Evolutionary conservation across 2,888 invertebrate genomes (phyloP).

Genomic region (Acleris sparsana): DNA sequence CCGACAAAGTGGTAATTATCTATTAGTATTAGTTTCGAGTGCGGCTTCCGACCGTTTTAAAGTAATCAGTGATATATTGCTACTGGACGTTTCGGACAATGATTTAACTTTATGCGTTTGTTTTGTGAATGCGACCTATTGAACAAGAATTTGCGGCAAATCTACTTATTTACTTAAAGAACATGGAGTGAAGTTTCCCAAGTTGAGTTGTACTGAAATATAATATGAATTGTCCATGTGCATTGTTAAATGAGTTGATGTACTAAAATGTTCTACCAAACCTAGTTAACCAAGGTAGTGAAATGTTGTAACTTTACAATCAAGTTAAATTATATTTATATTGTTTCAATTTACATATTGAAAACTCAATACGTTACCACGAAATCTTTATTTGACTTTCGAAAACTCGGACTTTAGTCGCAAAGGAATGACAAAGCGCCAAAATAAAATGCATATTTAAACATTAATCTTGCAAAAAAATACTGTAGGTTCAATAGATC

Average conservation of each 20-base stretch:
- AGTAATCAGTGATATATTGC: constrained; percentile 66
- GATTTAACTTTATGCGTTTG: constrained; percentile 6
- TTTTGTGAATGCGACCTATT: constrained; percentile 10
- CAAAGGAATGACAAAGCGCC: neutral
- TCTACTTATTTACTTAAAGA: neutral
- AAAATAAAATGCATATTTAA: neutral
- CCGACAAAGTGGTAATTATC: constrained; percentile 78
- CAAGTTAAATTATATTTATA: too few relatives aligned
- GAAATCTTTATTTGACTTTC: too few relatives aligned
- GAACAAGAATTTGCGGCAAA: neutral
- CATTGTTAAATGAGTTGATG: too few relatives aligned
- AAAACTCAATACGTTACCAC: too few relatives aligned
- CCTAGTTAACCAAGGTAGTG: too few relatives aligned
- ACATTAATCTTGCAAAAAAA: neutral
- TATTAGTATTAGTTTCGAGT: constrained; percentile 67
- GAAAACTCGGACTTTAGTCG: too few relatives aligned
- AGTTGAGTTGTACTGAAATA: too few relatives aligned
- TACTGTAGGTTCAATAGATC: neutral
- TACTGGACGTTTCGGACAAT: constrained; percentile 31
- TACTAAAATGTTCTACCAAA: too few relatives aligned
- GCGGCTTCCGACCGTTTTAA: constrained; percentile 76
- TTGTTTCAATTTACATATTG: too few relatives aligned
- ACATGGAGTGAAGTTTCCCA: too few relatives aligned
- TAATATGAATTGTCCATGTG: too few relatives aligned
- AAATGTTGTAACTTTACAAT: too few relatives aligned